These are phyloP conservation scores for Trachelipus rathkii DNA, from an alignment of 1,140 invertebrate genomes.

Conservation along the genomic window DNA sequence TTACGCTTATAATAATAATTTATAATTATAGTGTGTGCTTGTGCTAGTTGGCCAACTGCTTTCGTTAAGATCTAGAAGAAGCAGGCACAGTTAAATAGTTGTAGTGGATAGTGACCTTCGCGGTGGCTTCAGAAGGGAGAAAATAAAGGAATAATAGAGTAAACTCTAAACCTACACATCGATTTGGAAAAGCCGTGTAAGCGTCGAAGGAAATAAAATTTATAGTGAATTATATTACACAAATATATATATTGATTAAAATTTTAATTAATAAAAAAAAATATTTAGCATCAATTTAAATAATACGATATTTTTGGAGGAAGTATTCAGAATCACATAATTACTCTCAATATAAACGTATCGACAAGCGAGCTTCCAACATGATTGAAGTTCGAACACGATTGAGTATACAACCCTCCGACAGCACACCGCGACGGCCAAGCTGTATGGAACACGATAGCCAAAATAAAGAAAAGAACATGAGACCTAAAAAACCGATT, in stretches of 20 bases:
- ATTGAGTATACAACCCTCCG: neutral
- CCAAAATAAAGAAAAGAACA: neutral
- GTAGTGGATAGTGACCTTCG: neutral
- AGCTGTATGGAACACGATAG: conserved; percentile 9
- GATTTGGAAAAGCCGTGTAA: conserved; percentile 1
- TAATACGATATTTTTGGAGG: neutral
- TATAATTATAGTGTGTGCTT: neutral
- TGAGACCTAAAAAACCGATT: neutral
- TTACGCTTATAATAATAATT: neutral
- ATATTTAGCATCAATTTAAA: too few species aligned
- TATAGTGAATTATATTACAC: neutral
- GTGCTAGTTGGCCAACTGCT: conserved; percentile 30
- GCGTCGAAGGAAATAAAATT: neutral
- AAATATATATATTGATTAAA: neutral
- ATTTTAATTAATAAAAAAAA: too few species aligned
- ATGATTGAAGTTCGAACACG: neutral
- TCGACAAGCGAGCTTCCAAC: conserved; percentile 14
- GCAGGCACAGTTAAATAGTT: conserved; percentile 10
- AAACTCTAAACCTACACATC: neutral
- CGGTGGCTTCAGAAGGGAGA: conserved; percentile 16
- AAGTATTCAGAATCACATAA: conserved; percentile 10
- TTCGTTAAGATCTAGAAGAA: conserved; percentile 8
- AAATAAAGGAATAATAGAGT: neutral
- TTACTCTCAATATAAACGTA: conserved; percentile 28
- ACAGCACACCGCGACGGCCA: conserved; percentile 6